A percentile compares a stretch with the other conserved stretches of the same genome.
These are phyloP conservation scores for Holocentrus rufus DNA, from an alignment of 2,797 vertebrate species.

Conservation along the genomic window DNA sequence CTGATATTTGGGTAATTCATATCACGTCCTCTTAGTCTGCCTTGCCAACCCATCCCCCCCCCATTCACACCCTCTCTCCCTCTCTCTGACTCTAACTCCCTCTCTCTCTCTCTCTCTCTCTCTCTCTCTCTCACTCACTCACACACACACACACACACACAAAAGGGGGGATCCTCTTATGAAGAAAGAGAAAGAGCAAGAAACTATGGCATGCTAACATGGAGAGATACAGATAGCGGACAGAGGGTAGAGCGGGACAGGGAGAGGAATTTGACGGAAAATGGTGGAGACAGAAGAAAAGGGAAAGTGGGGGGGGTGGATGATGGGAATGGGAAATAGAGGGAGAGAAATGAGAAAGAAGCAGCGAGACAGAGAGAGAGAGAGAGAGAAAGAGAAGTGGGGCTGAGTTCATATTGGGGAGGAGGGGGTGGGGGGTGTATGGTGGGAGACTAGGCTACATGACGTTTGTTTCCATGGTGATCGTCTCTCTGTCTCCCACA, in stretches of 20 bases:
- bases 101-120: constrained; percentile 25
- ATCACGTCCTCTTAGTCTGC: constrained; percentile 45
- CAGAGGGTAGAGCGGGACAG: constrained; percentile 28
- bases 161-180: constrained; percentile 7
- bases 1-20: constrained; percentile 45
- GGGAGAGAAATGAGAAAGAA: constrained; percentile 50
- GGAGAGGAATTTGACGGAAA: background rate
- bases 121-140: constrained; percentile 27
- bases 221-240: constrained; percentile 16
- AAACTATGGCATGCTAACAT: constrained; percentile 1
- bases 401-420: constrained; percentile 73
- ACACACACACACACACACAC: constrained; percentile 9
- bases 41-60: constrained; percentile 57
- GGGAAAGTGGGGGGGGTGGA: constrained; percentile 42
- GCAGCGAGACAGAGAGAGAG: constrained; percentile 39
- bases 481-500: constrained; percentile 80
- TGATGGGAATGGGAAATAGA: constrained; percentile 51
- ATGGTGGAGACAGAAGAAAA: background rate
- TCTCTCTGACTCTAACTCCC: constrained; percentile 21
- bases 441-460: constrained; percentile 76
- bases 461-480: constrained; percentile 84
- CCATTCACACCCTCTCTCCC: constrained; percentile 29
- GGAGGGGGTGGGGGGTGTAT: constrained; percentile 55
- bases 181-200: background rate
- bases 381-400: constrained; percentile 38